Base-by-base conservation (phyloP, 2,888 invertebrate genomes). In the Pseudanteris insignis region DNA sequence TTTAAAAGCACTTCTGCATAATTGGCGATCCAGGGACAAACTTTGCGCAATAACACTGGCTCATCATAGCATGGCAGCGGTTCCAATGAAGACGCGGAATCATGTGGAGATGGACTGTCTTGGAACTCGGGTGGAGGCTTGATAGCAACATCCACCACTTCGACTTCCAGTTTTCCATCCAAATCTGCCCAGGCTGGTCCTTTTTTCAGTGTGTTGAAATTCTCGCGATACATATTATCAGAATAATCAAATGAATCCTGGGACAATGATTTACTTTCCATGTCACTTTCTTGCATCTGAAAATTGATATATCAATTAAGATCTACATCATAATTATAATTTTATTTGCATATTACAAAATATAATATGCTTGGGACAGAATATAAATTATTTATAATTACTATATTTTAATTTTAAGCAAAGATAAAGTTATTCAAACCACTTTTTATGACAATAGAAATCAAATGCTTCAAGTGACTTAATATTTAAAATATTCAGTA, bases 51-150 rank as follows among this genome's bases (percentile, higher is more conserved):
- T n/a, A 40, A 30, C 12, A 30, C 2, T 6, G 44, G 48, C 13
- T 59, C 44, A 30, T 65, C 64, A 40, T 76, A 75, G 33, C 67
- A 64, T 7, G 70, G 65, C 41, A 78, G 70, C 12, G 77, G 79
- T 10, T 72, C 72, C 18, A 75, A 70, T 7, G 75, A 78, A n/a
- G 75, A 72, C 10, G 76, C 73, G 2, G 78, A 78, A 41, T 79
- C 78, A 6, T 74, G 80, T n/a, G 73, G 79, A 38, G 75, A 81
- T 14, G 84, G 84, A 67, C 83, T 83, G 69, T 86, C 91, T 82
- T 92, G 92, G 81, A 92, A 93, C 77, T 93, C 91, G 9, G 88
- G 89, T 9, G 93, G 93, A 60, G 93, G 93, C 73, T 91, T 91
- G 66, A 92, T 91, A 9, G 89, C 86, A 43, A 81, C 81, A 36